A percentile compares a stretch with the other conserved stretches of the same genome.
Evolutionary conservation across 1,140 invertebrate genomes (phyloP).

Genomic region (Drosophila mojavensis): DNA sequence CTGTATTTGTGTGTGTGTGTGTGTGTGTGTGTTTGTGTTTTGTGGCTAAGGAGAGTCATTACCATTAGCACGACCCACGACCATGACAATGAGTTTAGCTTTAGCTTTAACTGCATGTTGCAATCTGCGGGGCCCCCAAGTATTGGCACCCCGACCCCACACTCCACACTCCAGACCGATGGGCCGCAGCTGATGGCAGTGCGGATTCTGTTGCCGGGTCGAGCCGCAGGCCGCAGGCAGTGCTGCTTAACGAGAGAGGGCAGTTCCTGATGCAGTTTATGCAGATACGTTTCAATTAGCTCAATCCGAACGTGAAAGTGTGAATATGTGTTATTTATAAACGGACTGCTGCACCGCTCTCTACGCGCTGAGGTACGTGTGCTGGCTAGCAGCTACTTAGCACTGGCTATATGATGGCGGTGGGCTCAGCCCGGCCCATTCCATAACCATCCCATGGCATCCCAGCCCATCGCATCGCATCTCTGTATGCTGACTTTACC

Average conservation of each 20-base stretch:
- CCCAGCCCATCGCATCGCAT: constrained; percentile 7
- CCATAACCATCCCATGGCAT: background rate
- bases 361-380: constrained; percentile 23
- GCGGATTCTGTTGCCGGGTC: constrained; percentile 11
- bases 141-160: background rate
- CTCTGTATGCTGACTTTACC: background rate
- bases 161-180: background rate
- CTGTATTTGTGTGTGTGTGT: constrained; percentile 5
- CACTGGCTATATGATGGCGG: constrained; percentile 14
- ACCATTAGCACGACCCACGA: constrained; percentile 60
- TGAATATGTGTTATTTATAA: constrained; percentile 64
- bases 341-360: constrained; percentile 24
- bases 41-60: constrained; percentile 47
- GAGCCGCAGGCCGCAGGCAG: constrained; percentile 38
- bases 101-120: constrained; percentile 51
- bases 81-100: constrained; percentile 68
- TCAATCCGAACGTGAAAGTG: constrained; percentile 78
- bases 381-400: constrained; percentile 42
- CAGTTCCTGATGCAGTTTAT: constrained; percentile 62
- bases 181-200: background rate
- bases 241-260: constrained; percentile 47
- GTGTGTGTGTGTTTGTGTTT: constrained; percentile 6
- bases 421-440: constrained; percentile 3
- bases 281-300: constrained; percentile 79
- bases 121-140: constrained; percentile 36